phyloP scores from a whole-genome alignment of 2,113 vertebrate genomes.

The Pongo pygmaeus region DNA sequence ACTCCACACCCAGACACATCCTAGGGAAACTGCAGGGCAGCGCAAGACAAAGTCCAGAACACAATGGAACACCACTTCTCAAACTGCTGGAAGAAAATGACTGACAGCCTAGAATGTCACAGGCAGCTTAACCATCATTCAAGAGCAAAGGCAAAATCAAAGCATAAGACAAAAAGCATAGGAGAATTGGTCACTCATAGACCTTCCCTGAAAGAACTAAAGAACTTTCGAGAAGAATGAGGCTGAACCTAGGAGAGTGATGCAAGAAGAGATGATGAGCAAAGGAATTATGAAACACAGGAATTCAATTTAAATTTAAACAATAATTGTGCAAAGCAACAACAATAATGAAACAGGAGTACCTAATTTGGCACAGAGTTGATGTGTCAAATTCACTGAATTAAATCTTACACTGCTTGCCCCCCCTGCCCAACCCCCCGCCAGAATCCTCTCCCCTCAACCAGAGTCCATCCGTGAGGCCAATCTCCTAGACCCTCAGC shows the following conservation, averaged over 20 bases:
- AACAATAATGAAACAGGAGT: not conserved
- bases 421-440: no score
- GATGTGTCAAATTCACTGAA: not conserved
- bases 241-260: not conserved
- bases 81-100: not conserved
- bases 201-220: not conserved
- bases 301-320: not conserved
- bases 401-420: not conserved
- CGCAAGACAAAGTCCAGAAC: not conserved
- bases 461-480: not conserved
- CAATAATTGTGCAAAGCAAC: not conserved
- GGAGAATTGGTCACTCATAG: accelerated
- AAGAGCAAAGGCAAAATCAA: not conserved
- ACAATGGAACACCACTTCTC: not conserved
- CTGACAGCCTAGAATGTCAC: not conserved
- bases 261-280: not conserved
- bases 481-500: not conserved
- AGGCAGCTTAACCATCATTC: not conserved
- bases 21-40: not conserved
- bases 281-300: not conserved
- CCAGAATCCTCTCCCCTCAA: no score
- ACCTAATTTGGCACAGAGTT: not conserved
- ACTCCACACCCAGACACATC: not conserved
- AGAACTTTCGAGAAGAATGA: not conserved
- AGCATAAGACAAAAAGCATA: not conserved